phyloP scores from a whole-genome alignment of 2,888 invertebrate genomes.

The Chaitophorus viminalis region DNA sequence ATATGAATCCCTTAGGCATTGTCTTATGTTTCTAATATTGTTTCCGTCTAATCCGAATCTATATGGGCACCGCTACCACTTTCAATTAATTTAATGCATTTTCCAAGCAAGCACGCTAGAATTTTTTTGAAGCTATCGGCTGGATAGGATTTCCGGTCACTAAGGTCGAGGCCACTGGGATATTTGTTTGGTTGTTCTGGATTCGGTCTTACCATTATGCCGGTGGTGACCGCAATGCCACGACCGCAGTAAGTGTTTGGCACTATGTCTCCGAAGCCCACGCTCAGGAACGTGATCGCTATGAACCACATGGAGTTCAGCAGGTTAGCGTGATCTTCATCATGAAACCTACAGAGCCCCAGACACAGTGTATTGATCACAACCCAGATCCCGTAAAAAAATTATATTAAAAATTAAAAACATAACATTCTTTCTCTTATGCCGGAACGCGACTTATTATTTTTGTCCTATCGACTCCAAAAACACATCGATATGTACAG shows the following conservation, averaged over 20 bases:
- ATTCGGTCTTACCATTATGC: slow-evolving; percentile 91
- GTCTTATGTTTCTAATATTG: neutral
- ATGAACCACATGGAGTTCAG: slow-evolving; percentile 99
- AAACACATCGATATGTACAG: slow-evolving; percentile 61
- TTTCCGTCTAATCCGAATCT: slow-evolving; percentile 2
- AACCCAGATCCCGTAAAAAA: slow-evolving; percentile 55
- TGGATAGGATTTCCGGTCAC: slow-evolving; percentile 24
- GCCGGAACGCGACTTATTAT: slow-evolving; percentile 15
- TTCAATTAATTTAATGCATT: slow-evolving; percentile 45
- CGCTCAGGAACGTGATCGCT: slow-evolving; percentile 99
- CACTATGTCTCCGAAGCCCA: slow-evolving; percentile 99
- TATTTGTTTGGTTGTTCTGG: slow-evolving; percentile 48
- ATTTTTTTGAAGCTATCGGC: slow-evolving; percentile 19
- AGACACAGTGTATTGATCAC: slow-evolving; percentile 56
- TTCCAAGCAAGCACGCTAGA: slow-evolving; percentile 57
- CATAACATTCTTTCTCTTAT: slow-evolving; percentile 33
- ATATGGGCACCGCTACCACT: neutral
- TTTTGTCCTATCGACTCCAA: slow-evolving; percentile 59
- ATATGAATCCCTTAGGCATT: slow-evolving; percentile 12
- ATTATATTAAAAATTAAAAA: slow-evolving; percentile 45
- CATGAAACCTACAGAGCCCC: slow-evolving; percentile 83
- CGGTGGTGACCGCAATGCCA: slow-evolving; percentile 98
- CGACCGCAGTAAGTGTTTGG: slow-evolving; percentile 99
- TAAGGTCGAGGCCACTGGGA: slow-evolving; percentile 41
- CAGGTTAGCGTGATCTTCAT: slow-evolving; percentile 97